Evolutionary conservation across 2,113 vertebrate species (phyloP).

Genomic region (Hucho hucho): DNA sequence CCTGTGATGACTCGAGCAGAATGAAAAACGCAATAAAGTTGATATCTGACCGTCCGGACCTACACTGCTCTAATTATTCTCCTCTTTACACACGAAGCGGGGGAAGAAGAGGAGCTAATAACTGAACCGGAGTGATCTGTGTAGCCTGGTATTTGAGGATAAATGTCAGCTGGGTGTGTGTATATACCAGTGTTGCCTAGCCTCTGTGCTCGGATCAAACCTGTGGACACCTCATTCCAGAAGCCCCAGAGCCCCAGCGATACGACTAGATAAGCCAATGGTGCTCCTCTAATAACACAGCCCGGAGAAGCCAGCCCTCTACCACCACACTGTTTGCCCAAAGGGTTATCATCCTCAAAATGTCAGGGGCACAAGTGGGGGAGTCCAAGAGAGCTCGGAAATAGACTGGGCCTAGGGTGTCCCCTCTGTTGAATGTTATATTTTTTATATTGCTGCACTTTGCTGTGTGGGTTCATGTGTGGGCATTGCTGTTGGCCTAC

Average conservation of each 20-base stretch:
- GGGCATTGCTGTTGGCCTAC: neutral
- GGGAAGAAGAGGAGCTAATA: slow-evolving; percentile 26
- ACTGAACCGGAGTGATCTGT: neutral
- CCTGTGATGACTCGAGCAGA: neutral
- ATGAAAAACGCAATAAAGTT: slow-evolving; percentile 36
- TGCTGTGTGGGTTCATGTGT: neutral
- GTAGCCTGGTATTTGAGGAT: slow-evolving; percentile 35
- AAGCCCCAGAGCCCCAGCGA: neutral
- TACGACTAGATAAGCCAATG: neutral
- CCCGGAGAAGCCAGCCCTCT: neutral
- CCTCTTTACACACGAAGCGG: slow-evolving; percentile 21
- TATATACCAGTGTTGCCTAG: slow-evolving; percentile 1
- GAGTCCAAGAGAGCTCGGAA: too few relatives aligned
- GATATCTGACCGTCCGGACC: neutral
- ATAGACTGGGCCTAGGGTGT: too few relatives aligned
- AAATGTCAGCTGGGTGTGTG: slow-evolving; percentile 37
- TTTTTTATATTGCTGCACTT: neutral
- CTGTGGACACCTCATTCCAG: neutral
- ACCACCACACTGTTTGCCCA: slow-evolving; percentile 20
- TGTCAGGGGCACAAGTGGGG: slow-evolving; percentile 23
- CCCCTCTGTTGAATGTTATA: too few relatives aligned
- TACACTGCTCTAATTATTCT: slow-evolving; percentile 39
- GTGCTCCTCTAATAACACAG: neutral
- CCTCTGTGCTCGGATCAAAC: slow-evolving; percentile 1
- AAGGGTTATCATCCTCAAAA: slow-evolving; percentile 29